Base-by-base conservation (phyloP, 2,113 vertebrate species). In the Octodon degus region DNA sequence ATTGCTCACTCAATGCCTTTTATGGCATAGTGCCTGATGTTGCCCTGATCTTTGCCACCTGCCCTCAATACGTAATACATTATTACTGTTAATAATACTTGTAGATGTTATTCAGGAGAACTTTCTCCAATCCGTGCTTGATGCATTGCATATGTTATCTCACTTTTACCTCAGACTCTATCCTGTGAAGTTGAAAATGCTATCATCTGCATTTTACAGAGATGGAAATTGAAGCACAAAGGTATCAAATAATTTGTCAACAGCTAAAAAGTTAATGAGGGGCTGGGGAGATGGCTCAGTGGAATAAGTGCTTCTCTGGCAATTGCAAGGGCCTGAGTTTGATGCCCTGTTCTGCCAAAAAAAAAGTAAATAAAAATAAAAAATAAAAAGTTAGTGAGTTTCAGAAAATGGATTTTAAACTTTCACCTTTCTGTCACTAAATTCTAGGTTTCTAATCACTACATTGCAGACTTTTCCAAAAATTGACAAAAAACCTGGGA, bases 111-210 rank as follows among this genome's bases (percentile, higher is more conserved):
- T 89, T 93, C 85, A 53, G 53, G 43, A 90, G 25, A 53, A 34
- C n/a, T 77, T 95, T 72, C 58, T 17, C 65, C 80, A 55, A 70
- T 76, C 50, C 93, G 8, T 88, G 9, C 20, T 50, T 92, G 70
- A 81, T 70, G 3, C 8, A 90, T 79, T 82, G 50, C 24, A 87
- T 47, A 91, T 0, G 37, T 92, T 43, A 68, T 90, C 14, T 96
- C 53, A 82, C 13, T 86, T 55, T 92, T 94, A 86, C 40, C 10
- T 93, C 60, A 86, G 50, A 95, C 76, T 95, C 34, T 86, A 40
- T 30, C 7, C 24, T 93, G 32, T 76, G 67, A 91, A 17, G 58
- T 55, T 77, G 27, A 65, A 25, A 74, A 24, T 74, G 60, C 47
- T 63, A 77, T 40, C 34, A 89, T 53, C n/a, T 84, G 83, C 40